A percentile compares a stretch with the other conserved stretches of the same genome.
Conservation (phyloP, 2,113 vertebrate species). For the Chionis minor region DNA sequence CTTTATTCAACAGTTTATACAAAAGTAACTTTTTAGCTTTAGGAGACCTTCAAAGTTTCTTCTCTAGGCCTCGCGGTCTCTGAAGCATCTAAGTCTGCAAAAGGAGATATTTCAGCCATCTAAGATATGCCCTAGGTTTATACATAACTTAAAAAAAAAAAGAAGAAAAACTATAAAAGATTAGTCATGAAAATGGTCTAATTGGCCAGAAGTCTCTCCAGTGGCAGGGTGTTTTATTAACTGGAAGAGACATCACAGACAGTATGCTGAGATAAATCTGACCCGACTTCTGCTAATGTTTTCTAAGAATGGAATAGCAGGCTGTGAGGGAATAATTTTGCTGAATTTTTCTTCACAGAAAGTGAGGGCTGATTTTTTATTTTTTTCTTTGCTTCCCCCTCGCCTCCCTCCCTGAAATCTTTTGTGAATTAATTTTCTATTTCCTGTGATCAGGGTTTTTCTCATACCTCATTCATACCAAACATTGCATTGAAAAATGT, state of each 20-base stretch:
- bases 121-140: slow-evolving; percentile 42
- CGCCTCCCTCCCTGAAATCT: background rate
- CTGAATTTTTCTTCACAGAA: slow-evolving; percentile 37
- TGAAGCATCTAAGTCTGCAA: slow-evolving; percentile 39
- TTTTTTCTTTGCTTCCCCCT: background rate
- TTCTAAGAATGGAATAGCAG: slow-evolving; percentile 30
- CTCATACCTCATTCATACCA: slow-evolving; percentile 45
- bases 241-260: slow-evolving; percentile 56
- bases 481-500: slow-evolving; percentile 40
- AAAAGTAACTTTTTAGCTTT: slow-evolving; percentile 37
- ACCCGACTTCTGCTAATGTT: slow-evolving; percentile 34
- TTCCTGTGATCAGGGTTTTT: slow-evolving; percentile 35
- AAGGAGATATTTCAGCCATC: slow-evolving; percentile 32
- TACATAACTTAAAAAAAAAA: background rate
- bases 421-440: slow-evolving; percentile 39
- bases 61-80: background rate
- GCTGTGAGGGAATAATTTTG: background rate
- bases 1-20: slow-evolving; percentile 44
- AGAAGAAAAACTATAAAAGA: slow-evolving; percentile 16
- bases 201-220: slow-evolving; percentile 63
- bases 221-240: slow-evolving; percentile 62
- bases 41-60: slow-evolving; percentile 47
- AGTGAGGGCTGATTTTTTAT: background rate
- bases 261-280: slow-evolving; percentile 45
- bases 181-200: slow-evolving; percentile 54